Base-by-base conservation (phyloP, 2,113 vertebrate genomes). In the Miniopterus natalensis region DNA sequence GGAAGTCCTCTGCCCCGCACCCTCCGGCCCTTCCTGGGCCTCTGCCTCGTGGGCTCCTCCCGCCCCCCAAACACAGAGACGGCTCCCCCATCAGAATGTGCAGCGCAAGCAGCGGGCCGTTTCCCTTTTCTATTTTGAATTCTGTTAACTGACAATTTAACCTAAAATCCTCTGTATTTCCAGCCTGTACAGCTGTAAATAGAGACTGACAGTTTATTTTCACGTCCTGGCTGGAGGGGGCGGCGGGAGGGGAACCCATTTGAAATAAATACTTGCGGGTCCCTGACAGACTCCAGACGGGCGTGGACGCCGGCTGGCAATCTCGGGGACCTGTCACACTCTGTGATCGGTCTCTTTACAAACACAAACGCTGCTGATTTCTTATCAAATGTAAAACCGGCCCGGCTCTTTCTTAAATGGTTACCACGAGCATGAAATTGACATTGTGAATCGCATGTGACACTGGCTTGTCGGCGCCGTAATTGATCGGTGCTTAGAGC, bases 361-460 rank as follows among this genome's bases (percentile, higher is more conserved):
- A 99, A 99, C 99, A 99, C 98, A 99, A 99, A 98, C 99, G 97
- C 99, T 96, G 98, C 97, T 99, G 99, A 99, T 99, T 99, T 99
- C 99, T 99, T 99, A 99, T 99, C 99, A 99, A 99, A 99, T 99
- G 99, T 99, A 99, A 98, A 99, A 99, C 99, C 99, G 98, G 99
- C 97, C 95, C 98, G 98, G 98, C 98, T 99, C 98, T 99, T 99
- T 99, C 99, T 98, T 99, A 99, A 99, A 99, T 97, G 99, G 99
- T 99, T 99, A 99, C 98, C 95, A 98, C 97, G 97, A 99, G 99
- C 99, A 99, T 99, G 99, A 99, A 99, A 99, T 99, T 99, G 99
- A 99, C 99, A 99, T 99, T 99, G 99, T 99, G 99, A 99, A 99
- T 99, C 99, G 98, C 98, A 99, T 99, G 99, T 99, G 99, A 99